Percentiles rank a stretch among this genome's conserved stretches.
phyloP scores from a whole-genome alignment of 2,797 vertebrate species.

The Aulostomus chinensis region DNA sequence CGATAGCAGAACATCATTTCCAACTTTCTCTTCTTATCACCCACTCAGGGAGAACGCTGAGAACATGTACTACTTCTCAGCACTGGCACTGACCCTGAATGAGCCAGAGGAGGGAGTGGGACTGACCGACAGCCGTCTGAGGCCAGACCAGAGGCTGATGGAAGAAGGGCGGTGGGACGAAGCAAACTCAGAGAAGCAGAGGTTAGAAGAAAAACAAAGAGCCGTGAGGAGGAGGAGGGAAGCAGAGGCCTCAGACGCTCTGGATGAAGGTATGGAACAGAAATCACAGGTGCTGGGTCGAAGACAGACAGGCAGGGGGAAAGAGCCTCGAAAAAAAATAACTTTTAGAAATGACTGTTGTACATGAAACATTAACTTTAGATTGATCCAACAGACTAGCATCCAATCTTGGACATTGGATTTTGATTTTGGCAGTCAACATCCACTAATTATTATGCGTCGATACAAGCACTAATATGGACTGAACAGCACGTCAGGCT shows the following conservation, averaged over 20 bases:
- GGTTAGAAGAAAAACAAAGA: constrained; percentile 95
- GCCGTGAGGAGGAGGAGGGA: constrained; percentile 89
- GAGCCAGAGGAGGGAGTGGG: constrained; percentile 86
- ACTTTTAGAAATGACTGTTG: too few relatives aligned
- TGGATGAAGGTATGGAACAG: constrained; percentile 85
- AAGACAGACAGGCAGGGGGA: background rate
- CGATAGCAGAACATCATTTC: constrained; percentile 2
- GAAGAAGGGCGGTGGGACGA: constrained; percentile 96
- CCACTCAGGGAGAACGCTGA: constrained; percentile 89
- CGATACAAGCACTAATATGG: too few relatives aligned
- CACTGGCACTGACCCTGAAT: constrained; percentile 92
- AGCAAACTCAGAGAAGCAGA: constrained; percentile 93
- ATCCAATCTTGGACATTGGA: too few relatives aligned
- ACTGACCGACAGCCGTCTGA: constrained; percentile 89
- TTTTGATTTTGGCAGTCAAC: too few relatives aligned
- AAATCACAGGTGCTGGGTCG: background rate
- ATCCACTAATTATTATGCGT: too few relatives aligned
- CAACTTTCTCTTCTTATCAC: background rate
- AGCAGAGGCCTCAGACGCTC: constrained; percentile 84
- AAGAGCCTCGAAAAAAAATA: too few relatives aligned
- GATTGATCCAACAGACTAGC: too few relatives aligned
- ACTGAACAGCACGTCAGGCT: too few relatives aligned
- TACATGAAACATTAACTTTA: too few relatives aligned
- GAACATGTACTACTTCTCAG: constrained; percentile 97
- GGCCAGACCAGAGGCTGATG: constrained; percentile 96